Evolutionary conservation across 2,888 invertebrate genomes (phyloP).

Genomic region (Yponomeuta sedellus): DNA sequence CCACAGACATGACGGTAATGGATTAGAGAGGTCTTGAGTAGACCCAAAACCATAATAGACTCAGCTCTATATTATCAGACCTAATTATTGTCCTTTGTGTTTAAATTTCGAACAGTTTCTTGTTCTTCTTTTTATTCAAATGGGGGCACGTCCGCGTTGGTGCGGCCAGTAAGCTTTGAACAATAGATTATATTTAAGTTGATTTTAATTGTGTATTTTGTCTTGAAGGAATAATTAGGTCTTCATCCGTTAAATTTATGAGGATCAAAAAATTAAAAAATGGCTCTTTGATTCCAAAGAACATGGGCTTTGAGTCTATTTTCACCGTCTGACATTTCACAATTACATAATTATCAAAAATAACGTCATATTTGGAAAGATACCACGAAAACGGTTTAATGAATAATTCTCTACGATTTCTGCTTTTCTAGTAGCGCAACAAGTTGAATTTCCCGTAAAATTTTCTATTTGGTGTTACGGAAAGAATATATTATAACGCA

Average conservation of each 20-base stretch:
- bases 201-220: not conserved
- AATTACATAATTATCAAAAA: too few species aligned
- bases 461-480: constrained; percentile 13
- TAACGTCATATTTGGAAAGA: too few species aligned
- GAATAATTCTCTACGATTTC: too few species aligned
- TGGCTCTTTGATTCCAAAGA: too few species aligned
- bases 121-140: constrained; percentile 45
- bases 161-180: constrained; percentile 32
- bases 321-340: too few species aligned
- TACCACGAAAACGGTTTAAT: too few species aligned
- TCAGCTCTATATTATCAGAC: constrained; percentile 43
- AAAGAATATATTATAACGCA: constrained; percentile 30
- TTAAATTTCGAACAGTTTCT: constrained; percentile 45
- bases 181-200: constrained; percentile 2
- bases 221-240: not conserved
- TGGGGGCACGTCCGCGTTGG: constrained; percentile 47
- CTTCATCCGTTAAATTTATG: not conserved
- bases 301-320: too few species aligned
- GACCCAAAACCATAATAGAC: constrained; percentile 34
- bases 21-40: not conserved
- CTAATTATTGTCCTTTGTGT: constrained; percentile 73
- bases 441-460: constrained; percentile 1
- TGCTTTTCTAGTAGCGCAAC: not conserved
- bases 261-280: not conserved
- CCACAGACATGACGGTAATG: too few species aligned